Conservation (phyloP, 1,140 invertebrate genomes). For the Drosophila triauraria region DNA sequence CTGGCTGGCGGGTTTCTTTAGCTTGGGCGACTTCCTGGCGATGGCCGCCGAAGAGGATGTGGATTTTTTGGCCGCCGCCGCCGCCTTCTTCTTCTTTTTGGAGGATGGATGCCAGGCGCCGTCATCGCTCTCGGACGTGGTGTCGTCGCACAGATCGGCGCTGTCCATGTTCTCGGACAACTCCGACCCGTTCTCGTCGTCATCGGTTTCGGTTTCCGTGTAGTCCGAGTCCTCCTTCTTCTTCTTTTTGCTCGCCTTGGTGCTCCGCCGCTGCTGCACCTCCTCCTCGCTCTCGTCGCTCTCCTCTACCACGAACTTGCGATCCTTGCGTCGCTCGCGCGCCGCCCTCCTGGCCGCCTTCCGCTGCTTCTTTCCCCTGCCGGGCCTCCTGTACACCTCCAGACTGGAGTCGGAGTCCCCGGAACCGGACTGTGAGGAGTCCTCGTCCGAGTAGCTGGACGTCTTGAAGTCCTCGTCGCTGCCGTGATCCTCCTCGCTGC, state of each 20-base stretch:
- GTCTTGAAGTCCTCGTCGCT: slow-evolving; percentile 95
- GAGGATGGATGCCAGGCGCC: slow-evolving; percentile 76
- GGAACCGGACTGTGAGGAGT: slow-evolving; percentile 66
- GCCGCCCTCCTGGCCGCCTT: slow-evolving; percentile 73
- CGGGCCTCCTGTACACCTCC: slow-evolving; percentile 68
- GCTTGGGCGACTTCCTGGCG: slow-evolving; percentile 71
- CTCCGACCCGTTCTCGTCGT: slow-evolving; percentile 86
- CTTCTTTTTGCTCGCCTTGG: slow-evolving; percentile 73
- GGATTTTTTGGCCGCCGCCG: slow-evolving; percentile 43
- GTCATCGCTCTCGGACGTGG: slow-evolving; percentile 76
- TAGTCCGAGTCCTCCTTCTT: slow-evolving; percentile 78
- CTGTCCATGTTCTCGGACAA: slow-evolving; percentile 87
- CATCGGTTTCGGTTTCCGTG: slow-evolving; percentile 86
- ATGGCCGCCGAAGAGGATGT: slow-evolving; percentile 20
- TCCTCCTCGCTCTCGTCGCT: slow-evolving; percentile 78
- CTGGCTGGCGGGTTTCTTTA: slow-evolving; percentile 55
- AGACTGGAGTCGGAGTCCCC: slow-evolving; percentile 80
- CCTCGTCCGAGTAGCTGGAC: slow-evolving; percentile 80
- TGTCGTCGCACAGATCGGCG: slow-evolving; percentile 86
- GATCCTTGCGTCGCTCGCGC: slow-evolving; percentile 74
- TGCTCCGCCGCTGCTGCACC: slow-evolving; percentile 41
- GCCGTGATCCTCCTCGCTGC: slow-evolving; percentile 92
- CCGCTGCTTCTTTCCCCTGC: slow-evolving; percentile 68
- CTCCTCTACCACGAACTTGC: slow-evolving; percentile 80
- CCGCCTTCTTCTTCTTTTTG: slow-evolving; percentile 69